Evolutionary conservation across 1,140 invertebrate species (phyloP), one percentile per base, ranked within the genome.

Genomic region (Leguminivora glycinivorella): DNA sequence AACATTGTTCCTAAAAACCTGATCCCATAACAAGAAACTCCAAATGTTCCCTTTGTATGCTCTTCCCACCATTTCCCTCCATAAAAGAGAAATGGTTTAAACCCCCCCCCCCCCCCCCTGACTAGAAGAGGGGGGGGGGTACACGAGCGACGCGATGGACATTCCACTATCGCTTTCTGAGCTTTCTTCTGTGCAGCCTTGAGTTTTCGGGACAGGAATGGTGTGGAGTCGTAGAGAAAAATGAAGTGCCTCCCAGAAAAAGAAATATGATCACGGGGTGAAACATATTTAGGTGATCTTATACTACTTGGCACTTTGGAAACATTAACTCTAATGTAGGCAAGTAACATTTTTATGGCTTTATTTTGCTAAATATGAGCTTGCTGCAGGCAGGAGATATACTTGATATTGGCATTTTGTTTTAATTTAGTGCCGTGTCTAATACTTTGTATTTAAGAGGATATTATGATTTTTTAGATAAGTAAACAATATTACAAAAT

Each of bases 81-180:
- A 34, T 63, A 63, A 67, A 40, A 67, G 66, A 67, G 66, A 38
- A 66, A 67, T 47, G 38, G 43, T 56, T 7, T 31, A 81, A 77
- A 73, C 73, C n/a, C n/a, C n/a, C n/a, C n/a, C n/a, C n/a, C n/a
- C 60, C 56, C 38, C 43, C 63, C 7, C 68, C 26, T n/a, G 68
- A 43, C n/a, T 7, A 43, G 40, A 43, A 9, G 9, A 10, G 19
- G 72, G 60, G 66, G 38, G 58, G 63, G 68, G 74, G 43, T 69
- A 72, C 29, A 72, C 60, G 24, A 17, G 47, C 47, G 43, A 63
- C 68, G 63, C 70, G 17, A 19, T n/a, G 73, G 76, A 82, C 79
- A 88, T 88, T 85, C 84, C 86, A 88, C 86, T 88, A 75, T 88
- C 86, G 83, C 86, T 88, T 88, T 88, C 74, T 79, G 79, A 85